phyloP scores from a whole-genome alignment of 2,797 vertebrate species.

The Pampus argenteus region DNA sequence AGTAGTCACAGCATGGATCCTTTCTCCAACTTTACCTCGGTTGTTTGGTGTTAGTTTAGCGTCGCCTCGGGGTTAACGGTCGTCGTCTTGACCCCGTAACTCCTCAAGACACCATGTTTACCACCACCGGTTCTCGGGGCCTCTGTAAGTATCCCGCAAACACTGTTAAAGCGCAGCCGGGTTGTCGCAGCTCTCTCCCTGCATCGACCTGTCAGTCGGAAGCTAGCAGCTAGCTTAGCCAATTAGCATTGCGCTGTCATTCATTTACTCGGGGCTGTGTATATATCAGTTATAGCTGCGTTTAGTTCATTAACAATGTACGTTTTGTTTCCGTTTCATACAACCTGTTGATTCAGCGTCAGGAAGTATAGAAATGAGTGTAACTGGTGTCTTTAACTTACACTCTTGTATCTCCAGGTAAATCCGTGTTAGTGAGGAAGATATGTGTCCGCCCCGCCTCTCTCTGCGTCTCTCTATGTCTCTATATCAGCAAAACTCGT shows the following conservation, averaged over 20 bases:
- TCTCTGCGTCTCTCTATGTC: not conserved
- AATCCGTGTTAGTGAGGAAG: not conserved
- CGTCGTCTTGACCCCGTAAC: not conserved
- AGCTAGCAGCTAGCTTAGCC: slow-evolving; percentile 41
- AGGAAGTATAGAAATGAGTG: not conserved
- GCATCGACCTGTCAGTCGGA: slow-evolving; percentile 10
- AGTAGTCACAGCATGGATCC: slow-evolving; percentile 61
- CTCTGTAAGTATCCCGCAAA: slow-evolving; percentile 80
- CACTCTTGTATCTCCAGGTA: not conserved
- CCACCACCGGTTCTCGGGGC: slow-evolving; percentile 84
- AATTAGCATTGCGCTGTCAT: slow-evolving; percentile 73
- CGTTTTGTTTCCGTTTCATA: not conserved
- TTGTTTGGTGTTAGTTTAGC: slow-evolving; percentile 51
- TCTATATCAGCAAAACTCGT: not conserved
- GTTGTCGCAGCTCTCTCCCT: slow-evolving; percentile 11
- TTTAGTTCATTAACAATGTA: not conserved
- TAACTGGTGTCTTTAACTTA: not conserved
- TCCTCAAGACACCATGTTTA: slow-evolving; percentile 78
- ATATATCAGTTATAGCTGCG: not conserved
- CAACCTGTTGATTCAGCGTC: not conserved
- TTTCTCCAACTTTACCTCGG: slow-evolving; percentile 57
- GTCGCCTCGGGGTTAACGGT: slow-evolving; percentile 14
- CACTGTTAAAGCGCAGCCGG: not conserved
- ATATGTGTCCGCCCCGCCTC: not conserved
- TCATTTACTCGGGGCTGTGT: slow-evolving; percentile 61